phyloP scores from a whole-genome alignment of 2,888 invertebrate genomes.

The Eucriotettix oculatus region DNA sequence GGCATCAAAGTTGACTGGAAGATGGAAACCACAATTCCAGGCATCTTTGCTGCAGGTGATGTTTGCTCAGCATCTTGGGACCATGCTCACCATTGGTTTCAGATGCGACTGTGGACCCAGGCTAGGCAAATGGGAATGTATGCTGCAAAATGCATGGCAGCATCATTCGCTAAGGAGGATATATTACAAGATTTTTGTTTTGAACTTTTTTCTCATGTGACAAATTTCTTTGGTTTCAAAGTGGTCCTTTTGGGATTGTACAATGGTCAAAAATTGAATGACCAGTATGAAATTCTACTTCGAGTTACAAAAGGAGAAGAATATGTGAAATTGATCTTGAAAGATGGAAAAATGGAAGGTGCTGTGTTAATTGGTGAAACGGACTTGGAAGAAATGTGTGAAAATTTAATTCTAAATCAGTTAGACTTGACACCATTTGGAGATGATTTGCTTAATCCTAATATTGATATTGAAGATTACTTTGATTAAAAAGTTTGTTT shows the following conservation, averaged over 20 bases:
- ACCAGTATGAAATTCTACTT: constrained; percentile 63
- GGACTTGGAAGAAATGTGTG: constrained; percentile 93
- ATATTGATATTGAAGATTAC: constrained; percentile 96
- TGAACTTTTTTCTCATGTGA: constrained; percentile 93
- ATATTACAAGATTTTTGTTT: constrained; percentile 87
- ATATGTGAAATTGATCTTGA: constrained; percentile 76
- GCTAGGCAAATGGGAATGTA: constrained; percentile 94
- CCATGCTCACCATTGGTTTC: constrained; percentile 68
- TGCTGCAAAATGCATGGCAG: constrained; percentile 80
- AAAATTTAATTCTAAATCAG: constrained; percentile 91
- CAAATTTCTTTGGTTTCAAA: constrained; percentile 84
- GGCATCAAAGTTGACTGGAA: constrained; percentile 72
- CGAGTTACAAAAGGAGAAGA: constrained; percentile 65
- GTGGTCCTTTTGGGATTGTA: constrained; percentile 81
- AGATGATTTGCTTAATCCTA: constrained; percentile 84
- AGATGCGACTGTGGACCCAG: constrained; percentile 95
- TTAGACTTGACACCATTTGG: constrained; percentile 76
- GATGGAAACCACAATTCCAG: constrained; percentile 60
- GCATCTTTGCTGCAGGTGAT: constrained; percentile 93
- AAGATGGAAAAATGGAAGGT: constrained; percentile 73
- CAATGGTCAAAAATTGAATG: constrained; percentile 77
- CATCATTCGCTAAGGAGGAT: constrained; percentile 38
- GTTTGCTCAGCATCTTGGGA: constrained; percentile 73
- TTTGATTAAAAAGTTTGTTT: constrained; percentile 58
- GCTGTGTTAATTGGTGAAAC: constrained; percentile 94